Evolutionary conservation across 2,113 vertebrate genomes (phyloP).

Genomic region (Eptatretus burgeri): DNA sequence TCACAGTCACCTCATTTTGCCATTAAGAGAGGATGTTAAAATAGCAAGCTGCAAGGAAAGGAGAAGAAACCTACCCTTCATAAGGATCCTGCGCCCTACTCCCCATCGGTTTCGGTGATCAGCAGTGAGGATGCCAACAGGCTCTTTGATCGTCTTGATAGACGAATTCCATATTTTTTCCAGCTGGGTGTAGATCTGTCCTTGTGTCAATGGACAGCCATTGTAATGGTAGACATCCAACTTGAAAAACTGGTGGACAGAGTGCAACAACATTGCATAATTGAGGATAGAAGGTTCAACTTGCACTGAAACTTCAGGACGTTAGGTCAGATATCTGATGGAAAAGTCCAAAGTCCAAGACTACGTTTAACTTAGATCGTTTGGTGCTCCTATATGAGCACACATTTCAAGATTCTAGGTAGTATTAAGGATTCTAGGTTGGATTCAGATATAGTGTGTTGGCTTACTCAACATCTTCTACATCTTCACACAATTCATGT

Average conservation of each 20-base stretch:
- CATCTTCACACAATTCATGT: too few relatives aligned
- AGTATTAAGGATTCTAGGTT: too few relatives aligned
- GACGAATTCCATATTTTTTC: constrained; percentile 29
- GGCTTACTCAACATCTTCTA: too few relatives aligned
- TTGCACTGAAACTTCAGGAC: too few relatives aligned
- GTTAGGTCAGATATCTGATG: too few relatives aligned
- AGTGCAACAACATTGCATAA: not conserved
- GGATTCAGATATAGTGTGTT: too few relatives aligned
- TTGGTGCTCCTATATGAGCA: too few relatives aligned
- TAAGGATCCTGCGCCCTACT: constrained; percentile 28
- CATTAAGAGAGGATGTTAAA: not conserved
- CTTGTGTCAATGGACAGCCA: constrained; percentile 29
- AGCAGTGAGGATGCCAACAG: constrained; percentile 38
- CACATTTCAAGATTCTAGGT: too few relatives aligned
- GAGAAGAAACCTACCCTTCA: constrained; percentile 18
- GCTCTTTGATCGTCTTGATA: constrained; percentile 45
- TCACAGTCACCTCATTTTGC: not conserved
- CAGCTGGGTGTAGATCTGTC: constrained; percentile 37
- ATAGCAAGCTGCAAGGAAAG: too few relatives aligned
- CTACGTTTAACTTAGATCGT: too few relatives aligned
- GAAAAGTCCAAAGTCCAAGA: too few relatives aligned
- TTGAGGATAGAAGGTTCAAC: too few relatives aligned
- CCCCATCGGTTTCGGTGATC: constrained; percentile 47
- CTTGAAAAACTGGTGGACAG: constrained; percentile 28
- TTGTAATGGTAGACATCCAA: constrained; percentile 44